Conservation (phyloP, 1,140 invertebrate genomes). For the Liolophura sinensis region DNA sequence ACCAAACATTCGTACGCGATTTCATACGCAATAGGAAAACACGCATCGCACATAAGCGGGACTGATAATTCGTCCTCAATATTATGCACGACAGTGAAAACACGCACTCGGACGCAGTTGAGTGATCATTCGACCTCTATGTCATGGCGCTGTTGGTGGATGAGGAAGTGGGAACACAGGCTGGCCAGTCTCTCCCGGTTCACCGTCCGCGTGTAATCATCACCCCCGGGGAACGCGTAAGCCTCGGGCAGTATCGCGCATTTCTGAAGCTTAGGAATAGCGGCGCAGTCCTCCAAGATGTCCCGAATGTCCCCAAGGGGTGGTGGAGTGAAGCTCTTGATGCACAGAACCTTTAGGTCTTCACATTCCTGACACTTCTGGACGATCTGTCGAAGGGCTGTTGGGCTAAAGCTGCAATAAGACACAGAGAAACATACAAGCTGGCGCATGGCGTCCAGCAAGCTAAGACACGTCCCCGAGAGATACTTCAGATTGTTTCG, state of each 20-base stretch:
- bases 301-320: slow-evolving; percentile 28
- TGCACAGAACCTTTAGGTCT: slow-evolving; percentile 32
- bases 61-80: no score
- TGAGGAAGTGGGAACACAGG: slow-evolving; percentile 26
- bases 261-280: slow-evolving; percentile 41
- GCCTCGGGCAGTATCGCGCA: slow-evolving; percentile 43
- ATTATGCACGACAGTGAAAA: neutral
- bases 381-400: slow-evolving; percentile 23
- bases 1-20: no score
- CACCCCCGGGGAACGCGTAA: slow-evolving; percentile 47
- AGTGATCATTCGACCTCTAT: slow-evolving; percentile 29
- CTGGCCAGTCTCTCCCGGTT: slow-evolving; percentile 26
- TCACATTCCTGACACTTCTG: slow-evolving; percentile 25
- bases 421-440: slow-evolving; percentile 46
- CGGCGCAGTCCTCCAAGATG: slow-evolving; percentile 31
- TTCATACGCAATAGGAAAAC: no score
- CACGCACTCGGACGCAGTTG: neutral
- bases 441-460: slow-evolving; percentile 30
- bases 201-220: slow-evolving; percentile 29
- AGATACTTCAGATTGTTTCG: slow-evolving; percentile 38
- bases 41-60: no score
- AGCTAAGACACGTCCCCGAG: slow-evolving; percentile 9
- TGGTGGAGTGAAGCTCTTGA: slow-evolving; percentile 45
- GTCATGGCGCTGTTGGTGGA: slow-evolving; percentile 25
- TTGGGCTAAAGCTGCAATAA: slow-evolving; percentile 35